Evolutionary conservation across 1,140 invertebrate species (phyloP).

Genomic region (Bombus ignitus): DNA sequence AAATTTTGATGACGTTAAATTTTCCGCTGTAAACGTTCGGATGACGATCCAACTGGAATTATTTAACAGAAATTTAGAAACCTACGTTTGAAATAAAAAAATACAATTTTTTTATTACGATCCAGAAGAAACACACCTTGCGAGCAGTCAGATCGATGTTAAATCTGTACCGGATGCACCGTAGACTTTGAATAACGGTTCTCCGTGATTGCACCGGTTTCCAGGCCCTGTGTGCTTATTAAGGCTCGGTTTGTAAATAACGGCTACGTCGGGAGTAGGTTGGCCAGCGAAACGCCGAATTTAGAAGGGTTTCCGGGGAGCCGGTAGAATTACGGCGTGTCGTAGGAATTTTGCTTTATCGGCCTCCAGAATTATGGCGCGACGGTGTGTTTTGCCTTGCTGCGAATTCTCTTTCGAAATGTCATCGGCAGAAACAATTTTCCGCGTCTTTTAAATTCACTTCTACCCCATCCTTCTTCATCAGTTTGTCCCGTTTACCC

Average conservation of each 20-base stretch:
- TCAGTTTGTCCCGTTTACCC: not conserved
- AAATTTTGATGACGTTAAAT: too few relatives aligned
- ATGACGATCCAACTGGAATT: too few relatives aligned
- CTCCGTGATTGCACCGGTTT: constrained; percentile 16
- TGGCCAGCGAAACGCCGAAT: constrained; percentile 51
- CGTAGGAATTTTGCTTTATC: constrained; percentile 55
- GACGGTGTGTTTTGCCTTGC: not conserved
- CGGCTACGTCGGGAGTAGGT: constrained; percentile 16
- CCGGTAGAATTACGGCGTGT: constrained; percentile 52
- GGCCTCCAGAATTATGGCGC: constrained; percentile 31
- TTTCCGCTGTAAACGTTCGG: too few relatives aligned
- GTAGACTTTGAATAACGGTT: constrained; percentile 56
- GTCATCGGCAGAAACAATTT: constrained; percentile 5
- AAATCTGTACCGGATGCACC: constrained; percentile 30
- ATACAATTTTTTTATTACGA: not conserved
- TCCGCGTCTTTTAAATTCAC: constrained; percentile 22
- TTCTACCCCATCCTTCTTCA: not conserved
- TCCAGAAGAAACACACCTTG: not conserved
- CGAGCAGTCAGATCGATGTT: not conserved
- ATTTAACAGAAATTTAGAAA: too few relatives aligned
- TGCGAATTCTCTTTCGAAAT: not conserved
- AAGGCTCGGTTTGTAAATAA: constrained; percentile 59
- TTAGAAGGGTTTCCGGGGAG: constrained; percentile 41
- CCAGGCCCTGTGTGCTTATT: constrained; percentile 45
- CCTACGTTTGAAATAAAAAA: too few relatives aligned